Evolutionary conservation across 2,797 vertebrate genomes (phyloP).

Genomic region (Accipiter minullus): DNA sequence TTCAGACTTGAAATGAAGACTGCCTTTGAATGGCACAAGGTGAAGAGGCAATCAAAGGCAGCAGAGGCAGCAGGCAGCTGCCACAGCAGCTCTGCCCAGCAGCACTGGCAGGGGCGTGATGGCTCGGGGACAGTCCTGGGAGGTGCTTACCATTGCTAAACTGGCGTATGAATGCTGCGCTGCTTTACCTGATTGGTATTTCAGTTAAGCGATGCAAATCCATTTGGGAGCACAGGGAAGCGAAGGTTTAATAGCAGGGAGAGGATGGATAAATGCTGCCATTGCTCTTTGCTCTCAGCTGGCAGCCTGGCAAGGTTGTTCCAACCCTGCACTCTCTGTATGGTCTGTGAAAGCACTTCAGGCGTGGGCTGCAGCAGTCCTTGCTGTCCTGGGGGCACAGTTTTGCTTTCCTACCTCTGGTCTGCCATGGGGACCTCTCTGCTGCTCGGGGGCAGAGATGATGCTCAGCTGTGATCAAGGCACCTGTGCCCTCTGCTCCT

Average conservation of each 20-base stretch:
- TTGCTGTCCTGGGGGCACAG: neutral
- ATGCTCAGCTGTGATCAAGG: neutral
- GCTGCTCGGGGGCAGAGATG: accelerated
- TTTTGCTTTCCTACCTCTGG: neutral
- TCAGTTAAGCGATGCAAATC: neutral
- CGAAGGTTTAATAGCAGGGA: neutral
- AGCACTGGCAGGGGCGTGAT: accelerated
- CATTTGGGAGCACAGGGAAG: neutral
- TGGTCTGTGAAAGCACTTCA: neutral
- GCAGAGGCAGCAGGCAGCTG: neutral
- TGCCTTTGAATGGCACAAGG: neutral
- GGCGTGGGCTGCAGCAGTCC: neutral
- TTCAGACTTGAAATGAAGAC: neutral
- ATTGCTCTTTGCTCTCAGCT: neutral
- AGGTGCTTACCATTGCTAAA: neutral
- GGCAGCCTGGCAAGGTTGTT: neutral
- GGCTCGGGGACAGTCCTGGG: neutral
- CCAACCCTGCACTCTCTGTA: neutral
- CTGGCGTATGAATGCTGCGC: neutral
- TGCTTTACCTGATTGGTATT: neutral
- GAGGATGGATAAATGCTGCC: neutral
- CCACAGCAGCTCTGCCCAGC: neutral
- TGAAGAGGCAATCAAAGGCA: neutral
- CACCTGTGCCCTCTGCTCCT: neutral
- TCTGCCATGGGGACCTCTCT: neutral